A percentile compares a stretch with the other conserved stretches of the same genome.
Evolutionary conservation across 2,888 invertebrate genomes (phyloP).

Genomic region (Tethea ocularis): DNA sequence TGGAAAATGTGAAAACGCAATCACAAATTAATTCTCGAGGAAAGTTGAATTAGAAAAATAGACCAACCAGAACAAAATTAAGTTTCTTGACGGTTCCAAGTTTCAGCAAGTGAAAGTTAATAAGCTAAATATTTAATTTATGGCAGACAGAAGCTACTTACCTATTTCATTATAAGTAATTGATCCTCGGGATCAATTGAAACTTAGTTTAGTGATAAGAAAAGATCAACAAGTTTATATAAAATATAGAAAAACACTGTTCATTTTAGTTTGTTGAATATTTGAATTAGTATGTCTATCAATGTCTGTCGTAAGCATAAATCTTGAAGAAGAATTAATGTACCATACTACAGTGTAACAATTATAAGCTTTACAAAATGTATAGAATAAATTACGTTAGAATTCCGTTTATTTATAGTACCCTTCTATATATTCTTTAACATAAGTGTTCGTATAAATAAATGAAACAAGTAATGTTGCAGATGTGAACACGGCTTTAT

Average conservation of each 20-base stretch:
- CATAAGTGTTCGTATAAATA: neutral
- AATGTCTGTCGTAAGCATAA: no score
- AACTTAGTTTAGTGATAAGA: neutral
- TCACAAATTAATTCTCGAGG: neutral
- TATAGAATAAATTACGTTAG: neutral
- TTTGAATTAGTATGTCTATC: neutral
- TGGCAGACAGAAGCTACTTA: neutral
- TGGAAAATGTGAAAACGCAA: neutral
- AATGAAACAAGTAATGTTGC: conserved; percentile 1
- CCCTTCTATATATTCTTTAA: neutral
- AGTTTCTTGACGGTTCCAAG: neutral
- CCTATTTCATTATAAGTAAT: neutral
- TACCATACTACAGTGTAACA: no score
- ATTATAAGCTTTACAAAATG: no score
- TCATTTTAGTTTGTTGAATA: neutral
- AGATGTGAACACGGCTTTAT: neutral
- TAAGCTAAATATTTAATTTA: neutral
- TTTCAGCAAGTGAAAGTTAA: neutral
- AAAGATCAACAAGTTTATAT: neutral
- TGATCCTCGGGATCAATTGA: neutral
- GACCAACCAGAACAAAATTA: neutral
- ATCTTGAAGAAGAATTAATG: no score
- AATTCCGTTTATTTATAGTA: neutral
- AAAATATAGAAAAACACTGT: neutral
- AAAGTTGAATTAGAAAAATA: neutral